Base-by-base conservation (phyloP, 53 echinoderm and acorn worm species). In the Echinarachnius parma region DNA sequence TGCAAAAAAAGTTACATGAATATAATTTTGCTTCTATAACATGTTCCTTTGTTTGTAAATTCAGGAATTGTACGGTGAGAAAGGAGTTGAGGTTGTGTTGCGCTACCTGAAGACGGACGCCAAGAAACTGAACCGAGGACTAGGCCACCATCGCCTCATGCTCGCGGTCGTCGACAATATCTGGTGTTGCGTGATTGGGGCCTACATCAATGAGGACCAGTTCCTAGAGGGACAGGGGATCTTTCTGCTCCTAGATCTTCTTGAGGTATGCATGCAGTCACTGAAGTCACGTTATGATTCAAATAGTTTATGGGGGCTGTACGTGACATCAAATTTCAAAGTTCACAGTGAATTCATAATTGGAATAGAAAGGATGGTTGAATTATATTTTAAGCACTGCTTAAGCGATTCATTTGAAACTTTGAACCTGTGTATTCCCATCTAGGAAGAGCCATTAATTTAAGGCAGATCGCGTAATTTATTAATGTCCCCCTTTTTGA, bases 111-210 rank as follows among this genome's bases (percentile, higher is more conserved):
- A 76, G 76, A 87, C 84, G 0, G 62, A 91, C 32, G 70, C 90
- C 23, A 78, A 91, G 85, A 95, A 95, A 85, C 77, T 91, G 7
- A 68, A 80, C 63, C 77, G 68, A 31, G 95, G 95, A 21, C 61
- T 95, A 25, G 95, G 95, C 25, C 82, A 95, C 53, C 95, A 95
- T 47, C 62, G 87, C 24, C 84, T 95, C 58, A 91, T 95, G 86
- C 70, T 95, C 5, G 90, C 95, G 23, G 76, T 85, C 3, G 84
- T 95, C 18, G 95, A 91, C 48, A 77, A 75, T 22, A 85, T 95
- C 50, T 90, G 90, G 95, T 91, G 84, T 59, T 90, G 90, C 49
- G 87, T 91, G 26, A 76, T 94, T 4, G 90, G 87, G 37, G 87
- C 87, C 14, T 79, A 81, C 69, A 74, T 91, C 53, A 90, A 91